phyloP scores from a whole-genome alignment of 2,113 vertebrate genomes.

The Protomyctophum bolini region DNA sequence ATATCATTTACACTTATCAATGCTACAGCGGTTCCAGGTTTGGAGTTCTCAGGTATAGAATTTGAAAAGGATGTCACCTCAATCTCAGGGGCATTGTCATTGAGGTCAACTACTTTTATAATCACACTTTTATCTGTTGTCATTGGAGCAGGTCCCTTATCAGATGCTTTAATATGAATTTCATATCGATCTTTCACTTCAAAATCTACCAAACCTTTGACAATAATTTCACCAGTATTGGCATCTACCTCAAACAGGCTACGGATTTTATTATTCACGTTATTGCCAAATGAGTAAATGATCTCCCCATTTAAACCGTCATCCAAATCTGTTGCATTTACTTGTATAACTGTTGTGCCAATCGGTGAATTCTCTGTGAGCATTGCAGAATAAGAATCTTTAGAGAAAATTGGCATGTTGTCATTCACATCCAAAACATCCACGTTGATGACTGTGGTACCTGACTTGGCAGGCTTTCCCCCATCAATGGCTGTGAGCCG shows the following conservation, averaged over 20 bases:
- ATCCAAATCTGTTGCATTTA: conserved; percentile 74
- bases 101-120: conserved; percentile 78
- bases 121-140: conserved; percentile 69
- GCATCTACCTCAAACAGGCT: conserved; percentile 56
- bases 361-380: conserved; percentile 62
- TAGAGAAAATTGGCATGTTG: conserved; percentile 71
- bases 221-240: conserved; percentile 61
- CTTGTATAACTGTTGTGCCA: conserved; percentile 60
- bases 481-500: conserved; percentile 73
- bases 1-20: conserved; percentile 70
- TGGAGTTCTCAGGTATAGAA: conserved; percentile 65
- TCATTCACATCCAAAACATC: conserved; percentile 77
- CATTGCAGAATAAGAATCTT: conserved; percentile 54
- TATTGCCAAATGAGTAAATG: conserved; percentile 60
- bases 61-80: conserved; percentile 72
- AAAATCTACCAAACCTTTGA: conserved; percentile 62
- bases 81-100: conserved; percentile 81
- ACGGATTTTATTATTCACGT: conserved; percentile 50
- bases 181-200: conserved; percentile 66
- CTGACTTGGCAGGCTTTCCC: conserved; percentile 69
- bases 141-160: conserved; percentile 47
- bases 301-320: conserved; percentile 70
- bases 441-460: conserved; percentile 55
- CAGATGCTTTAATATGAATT: conserved; percentile 70
- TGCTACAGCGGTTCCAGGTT: conserved; percentile 65